Conservation (phyloP, 2,113 vertebrate species). For the Cathartes aura region DNA sequence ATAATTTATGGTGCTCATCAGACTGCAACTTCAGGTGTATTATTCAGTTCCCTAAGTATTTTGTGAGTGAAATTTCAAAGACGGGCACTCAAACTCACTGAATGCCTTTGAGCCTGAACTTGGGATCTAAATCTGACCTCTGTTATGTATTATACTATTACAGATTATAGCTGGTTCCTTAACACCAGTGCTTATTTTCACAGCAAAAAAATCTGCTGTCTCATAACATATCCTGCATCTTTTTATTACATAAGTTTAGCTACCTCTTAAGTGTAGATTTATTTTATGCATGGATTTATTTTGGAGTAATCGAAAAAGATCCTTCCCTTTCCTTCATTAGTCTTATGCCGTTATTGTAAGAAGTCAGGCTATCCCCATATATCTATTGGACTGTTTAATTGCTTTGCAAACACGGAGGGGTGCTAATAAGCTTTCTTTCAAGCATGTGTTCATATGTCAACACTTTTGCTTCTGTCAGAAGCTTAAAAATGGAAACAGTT, state of each 20-base stretch:
- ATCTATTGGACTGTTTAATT: not conserved
- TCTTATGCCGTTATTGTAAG: not conserved
- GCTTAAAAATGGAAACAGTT: slow-evolving; percentile 86
- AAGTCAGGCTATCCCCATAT: not conserved
- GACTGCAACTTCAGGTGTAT: not conserved
- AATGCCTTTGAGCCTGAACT: not conserved
- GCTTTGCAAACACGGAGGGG: slow-evolving; percentile 20
- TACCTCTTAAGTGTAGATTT: not conserved
- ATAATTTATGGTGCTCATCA: not conserved
- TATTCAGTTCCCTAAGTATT: not conserved
- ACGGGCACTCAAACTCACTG: not conserved
- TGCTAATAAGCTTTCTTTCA: slow-evolving; percentile 38
- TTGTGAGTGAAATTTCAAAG: not conserved
- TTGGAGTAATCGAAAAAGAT: not conserved
- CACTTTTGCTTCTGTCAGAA: slow-evolving; percentile 65
- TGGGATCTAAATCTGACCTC: not conserved
- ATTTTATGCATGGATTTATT: not conserved
- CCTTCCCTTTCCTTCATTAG: not conserved
- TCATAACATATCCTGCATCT: not conserved
- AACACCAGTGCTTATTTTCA: not conserved
- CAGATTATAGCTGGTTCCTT: not conserved
- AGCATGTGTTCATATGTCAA: slow-evolving; percentile 52
- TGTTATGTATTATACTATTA: not conserved
- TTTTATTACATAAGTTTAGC: not conserved
- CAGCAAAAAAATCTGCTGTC: not conserved